Conservation (phyloP, 1,140 invertebrate species). For the Epicauta chinensis region DNA sequence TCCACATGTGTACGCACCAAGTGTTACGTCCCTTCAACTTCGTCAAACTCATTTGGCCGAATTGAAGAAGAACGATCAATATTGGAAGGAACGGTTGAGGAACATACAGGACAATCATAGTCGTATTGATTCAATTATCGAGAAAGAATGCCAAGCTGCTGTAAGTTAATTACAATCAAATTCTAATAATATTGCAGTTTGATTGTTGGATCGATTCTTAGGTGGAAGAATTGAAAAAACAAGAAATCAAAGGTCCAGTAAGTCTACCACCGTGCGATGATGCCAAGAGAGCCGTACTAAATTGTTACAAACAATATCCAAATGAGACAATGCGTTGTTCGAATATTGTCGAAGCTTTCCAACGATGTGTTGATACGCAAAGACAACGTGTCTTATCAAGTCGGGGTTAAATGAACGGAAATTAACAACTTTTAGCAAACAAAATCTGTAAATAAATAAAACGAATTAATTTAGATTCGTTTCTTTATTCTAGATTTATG, state of each 20-base stretch:
- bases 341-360: conserved; percentile 40
- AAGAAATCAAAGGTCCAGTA: conserved; percentile 7
- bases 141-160: conserved; percentile 50
- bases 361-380: conserved; percentile 38
- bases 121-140: conserved; percentile 45
- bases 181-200: not conserved
- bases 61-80: conserved; percentile 44
- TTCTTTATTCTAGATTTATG: too few relatives aligned
- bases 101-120: conserved; percentile 46
- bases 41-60: conserved; percentile 36
- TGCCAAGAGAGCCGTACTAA: conserved; percentile 31
- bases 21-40: conserved; percentile 39
- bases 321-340: conserved; percentile 38
- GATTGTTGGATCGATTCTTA: conserved; percentile 15
- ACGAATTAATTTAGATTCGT: too few relatives aligned
- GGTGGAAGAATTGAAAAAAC: conserved; percentile 29
- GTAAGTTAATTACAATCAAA: conserved; percentile 24
- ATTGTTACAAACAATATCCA: conserved; percentile 37
- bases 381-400: conserved; percentile 1
- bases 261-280: conserved; percentile 29
- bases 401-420: too few relatives aligned
- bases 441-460: too few relatives aligned
- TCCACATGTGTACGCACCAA: conserved; percentile 36
- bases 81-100: conserved; percentile 49
- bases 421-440: too few relatives aligned